These are phyloP conservation scores for Xylocampa areola DNA, from an alignment of 2,888 invertebrate genomes.

Conservation along the genomic window DNA sequence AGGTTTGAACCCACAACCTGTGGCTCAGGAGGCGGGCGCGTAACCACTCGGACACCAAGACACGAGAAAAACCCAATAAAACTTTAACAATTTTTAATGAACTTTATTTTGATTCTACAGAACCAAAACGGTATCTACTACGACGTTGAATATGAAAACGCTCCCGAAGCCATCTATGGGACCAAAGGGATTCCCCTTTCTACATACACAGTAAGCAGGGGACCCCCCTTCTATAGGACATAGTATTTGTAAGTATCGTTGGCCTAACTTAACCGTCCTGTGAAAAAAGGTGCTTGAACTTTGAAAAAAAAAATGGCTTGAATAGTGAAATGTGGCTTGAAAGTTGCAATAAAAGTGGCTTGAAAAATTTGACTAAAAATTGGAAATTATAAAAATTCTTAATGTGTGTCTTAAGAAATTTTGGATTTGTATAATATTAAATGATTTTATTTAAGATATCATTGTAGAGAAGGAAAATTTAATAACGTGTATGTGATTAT, in stretches of 20 bases:
- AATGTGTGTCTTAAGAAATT: too few species aligned
- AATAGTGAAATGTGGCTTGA: too few species aligned
- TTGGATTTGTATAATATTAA: background rate
- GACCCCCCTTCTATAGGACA: conserved; percentile 89
- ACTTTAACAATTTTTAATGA: background rate
- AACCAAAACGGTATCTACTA: conserved; percentile 97
- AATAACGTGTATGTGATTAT: background rate
- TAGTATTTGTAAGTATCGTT: conserved; percentile 63
- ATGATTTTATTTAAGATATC: too few species aligned
- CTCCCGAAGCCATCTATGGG: conserved; percentile 90
- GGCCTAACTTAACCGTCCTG: conserved; percentile 30
- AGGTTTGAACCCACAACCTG: too few species aligned
- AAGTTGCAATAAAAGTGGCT: conserved; percentile 1
- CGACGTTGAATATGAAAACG: conserved; percentile 95
- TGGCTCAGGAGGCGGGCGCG: too few species aligned
- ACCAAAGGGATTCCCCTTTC: conserved; percentile 94
- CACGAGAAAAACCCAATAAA: background rate
- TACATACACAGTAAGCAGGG: conserved; percentile 94
- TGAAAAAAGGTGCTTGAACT: conserved; percentile 37
- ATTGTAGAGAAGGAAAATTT: too few species aligned
- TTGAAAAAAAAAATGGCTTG: conserved; percentile 6
- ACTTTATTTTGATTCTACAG: conserved; percentile 79
- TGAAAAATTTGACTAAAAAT: conserved; percentile 1
- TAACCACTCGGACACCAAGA: too few species aligned
- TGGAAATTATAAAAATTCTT: too few species aligned